Percentiles rank a stretch among this genome's conserved stretches.
These are phyloP conservation scores for Timandra comae DNA, from an alignment of 2,888 invertebrate genomes.

Conservation along the genomic window DNA sequence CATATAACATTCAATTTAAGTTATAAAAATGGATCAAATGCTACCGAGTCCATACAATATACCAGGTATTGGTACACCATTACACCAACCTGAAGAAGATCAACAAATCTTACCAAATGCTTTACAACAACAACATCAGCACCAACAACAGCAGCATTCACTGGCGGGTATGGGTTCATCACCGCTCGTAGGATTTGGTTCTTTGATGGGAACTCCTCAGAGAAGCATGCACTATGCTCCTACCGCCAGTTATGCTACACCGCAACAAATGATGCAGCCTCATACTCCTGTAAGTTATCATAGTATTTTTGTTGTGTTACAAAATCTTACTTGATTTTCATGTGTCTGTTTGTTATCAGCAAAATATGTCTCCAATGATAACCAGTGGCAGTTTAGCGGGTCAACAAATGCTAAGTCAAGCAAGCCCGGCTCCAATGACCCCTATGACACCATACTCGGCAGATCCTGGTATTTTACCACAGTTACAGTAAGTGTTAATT, in stretches of 20 bases:
- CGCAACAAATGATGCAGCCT: constrained; percentile 91
- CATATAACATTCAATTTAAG: constrained; percentile 1
- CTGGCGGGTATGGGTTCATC: constrained; percentile 77
- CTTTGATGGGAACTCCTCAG: constrained; percentile 81
- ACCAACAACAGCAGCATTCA: constrained; percentile 81
- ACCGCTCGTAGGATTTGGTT: constrained; percentile 78
- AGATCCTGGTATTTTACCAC: constrained; percentile 95
- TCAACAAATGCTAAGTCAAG: constrained; percentile 79
- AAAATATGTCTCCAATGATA: constrained; percentile 90
- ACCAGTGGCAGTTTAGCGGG: constrained; percentile 74
- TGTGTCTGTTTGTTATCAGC: constrained; percentile 56
- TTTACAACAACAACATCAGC: constrained; percentile 85
- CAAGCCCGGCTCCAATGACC: constrained; percentile 88
- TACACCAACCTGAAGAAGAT: constrained; percentile 94
- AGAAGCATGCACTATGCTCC: constrained; percentile 87
- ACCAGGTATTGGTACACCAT: constrained; percentile 92
- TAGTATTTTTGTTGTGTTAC: background rate
- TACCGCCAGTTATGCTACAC: constrained; percentile 84
- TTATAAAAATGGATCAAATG: constrained; percentile 89
- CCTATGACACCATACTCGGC: constrained; percentile 95
- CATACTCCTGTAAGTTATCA: constrained; percentile 85
- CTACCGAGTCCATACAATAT: constrained; percentile 92
- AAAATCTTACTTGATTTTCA: no score
- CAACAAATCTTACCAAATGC: constrained; percentile 92
- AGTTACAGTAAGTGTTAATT: constrained; percentile 84